These are phyloP conservation scores for Calephelis nemesis DNA, from an alignment of 1,140 invertebrate species.

Conservation along the genomic window DNA sequence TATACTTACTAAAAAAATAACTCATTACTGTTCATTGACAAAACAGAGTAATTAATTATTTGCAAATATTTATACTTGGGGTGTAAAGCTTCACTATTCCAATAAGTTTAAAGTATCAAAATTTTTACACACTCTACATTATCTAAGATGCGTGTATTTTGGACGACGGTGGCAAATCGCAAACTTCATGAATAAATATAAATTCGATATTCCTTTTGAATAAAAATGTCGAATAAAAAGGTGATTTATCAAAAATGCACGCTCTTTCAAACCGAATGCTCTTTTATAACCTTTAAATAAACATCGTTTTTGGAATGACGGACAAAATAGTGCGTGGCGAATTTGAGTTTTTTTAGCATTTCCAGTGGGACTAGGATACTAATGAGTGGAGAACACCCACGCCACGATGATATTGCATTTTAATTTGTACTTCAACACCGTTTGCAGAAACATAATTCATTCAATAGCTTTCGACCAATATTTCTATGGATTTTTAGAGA, in stretches of 20 bases:
- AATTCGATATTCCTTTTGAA: slow-evolving; percentile 74
- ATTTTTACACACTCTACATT: slow-evolving; percentile 25
- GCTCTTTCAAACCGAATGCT: slow-evolving; percentile 50
- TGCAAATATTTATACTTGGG: no score
- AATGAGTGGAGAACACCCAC: slow-evolving; percentile 74
- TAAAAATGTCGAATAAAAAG: slow-evolving; percentile 73
- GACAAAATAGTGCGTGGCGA: slow-evolving; percentile 67
- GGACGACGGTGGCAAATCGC: slow-evolving; percentile 73
- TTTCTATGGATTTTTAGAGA: no score
- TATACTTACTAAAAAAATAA: no score
- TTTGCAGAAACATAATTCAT: slow-evolving; percentile 33
- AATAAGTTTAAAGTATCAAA: slow-evolving; percentile 51
- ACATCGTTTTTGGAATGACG: slow-evolving; percentile 70
- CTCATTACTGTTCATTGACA: no score
- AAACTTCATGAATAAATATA: slow-evolving; percentile 75
- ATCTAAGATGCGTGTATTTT: slow-evolving; percentile 54
- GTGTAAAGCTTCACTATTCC: no score
- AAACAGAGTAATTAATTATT: no score
- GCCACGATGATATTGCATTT: slow-evolving; percentile 59
- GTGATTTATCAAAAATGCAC: slow-evolving; percentile 73
- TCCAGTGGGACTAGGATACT: slow-evolving; percentile 63
- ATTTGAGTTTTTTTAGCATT: slow-evolving; percentile 39
- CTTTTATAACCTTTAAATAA: slow-evolving; percentile 76
- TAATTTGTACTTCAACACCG: slow-evolving; percentile 50
- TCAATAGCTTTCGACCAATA: not conserved